Conservation (phyloP, 37 sponge, comb jelly and placozoan species). For the Spongilla lacustris region DNA sequence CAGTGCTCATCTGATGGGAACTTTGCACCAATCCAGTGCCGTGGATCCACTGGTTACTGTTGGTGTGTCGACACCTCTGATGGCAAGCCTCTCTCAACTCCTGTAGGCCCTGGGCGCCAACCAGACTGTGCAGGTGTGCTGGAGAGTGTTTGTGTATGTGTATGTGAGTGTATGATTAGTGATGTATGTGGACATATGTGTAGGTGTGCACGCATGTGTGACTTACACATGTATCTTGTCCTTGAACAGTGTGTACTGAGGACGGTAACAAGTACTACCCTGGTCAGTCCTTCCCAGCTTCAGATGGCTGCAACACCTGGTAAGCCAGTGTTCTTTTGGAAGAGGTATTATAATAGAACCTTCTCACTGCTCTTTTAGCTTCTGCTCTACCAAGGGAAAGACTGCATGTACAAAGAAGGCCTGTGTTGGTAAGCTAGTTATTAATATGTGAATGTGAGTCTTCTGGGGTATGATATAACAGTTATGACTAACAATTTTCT, state of each 20-base stretch:
- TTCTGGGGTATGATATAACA: too few species aligned
- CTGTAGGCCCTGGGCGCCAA: neutral
- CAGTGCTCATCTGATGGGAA: slow-evolving; percentile 57
- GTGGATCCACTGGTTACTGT: slow-evolving; percentile 55
- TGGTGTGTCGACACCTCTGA: slow-evolving; percentile 69
- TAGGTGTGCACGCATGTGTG: neutral
- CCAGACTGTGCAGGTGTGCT: slow-evolving; percentile 11
- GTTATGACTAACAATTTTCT: too few species aligned
- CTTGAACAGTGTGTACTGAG: slow-evolving; percentile 25
- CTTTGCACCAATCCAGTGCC: slow-evolving; percentile 43
- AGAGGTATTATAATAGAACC: neutral
- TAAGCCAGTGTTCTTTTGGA: neutral
- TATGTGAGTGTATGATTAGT: neutral
- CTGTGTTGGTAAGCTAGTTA: slow-evolving; percentile 10
- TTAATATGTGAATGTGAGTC: too few species aligned
- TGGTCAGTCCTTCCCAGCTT: slow-evolving; percentile 28
- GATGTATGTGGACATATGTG: too few species aligned
- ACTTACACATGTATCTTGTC: neutral
- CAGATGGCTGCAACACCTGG: slow-evolving; percentile 54
- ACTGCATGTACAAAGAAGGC: slow-evolving; percentile 31
- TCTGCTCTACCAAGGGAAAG: slow-evolving; percentile 9
- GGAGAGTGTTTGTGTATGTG: neutral
- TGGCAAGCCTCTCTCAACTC: slow-evolving; percentile 32
- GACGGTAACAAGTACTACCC: slow-evolving; percentile 9
- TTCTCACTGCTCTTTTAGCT: neutral